Evolutionary conservation across 2,888 invertebrate species (phyloP), one percentile per base, ranked within the genome.

Genomic region (Eucera pruinosa): DNA sequence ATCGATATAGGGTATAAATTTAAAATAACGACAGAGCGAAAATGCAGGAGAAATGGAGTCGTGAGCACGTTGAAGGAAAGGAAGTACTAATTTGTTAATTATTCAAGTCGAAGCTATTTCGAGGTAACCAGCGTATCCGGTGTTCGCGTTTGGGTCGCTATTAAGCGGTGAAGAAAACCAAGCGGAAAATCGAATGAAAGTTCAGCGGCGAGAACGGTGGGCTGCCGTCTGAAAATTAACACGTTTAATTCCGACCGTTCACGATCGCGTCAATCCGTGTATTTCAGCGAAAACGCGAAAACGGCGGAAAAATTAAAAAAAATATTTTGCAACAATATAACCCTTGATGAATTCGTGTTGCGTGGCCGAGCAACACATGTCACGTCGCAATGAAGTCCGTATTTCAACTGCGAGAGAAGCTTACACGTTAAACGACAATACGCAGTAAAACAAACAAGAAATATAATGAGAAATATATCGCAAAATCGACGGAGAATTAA

Each of bases 221-320:
- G 30, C 18, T 20, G 18, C 43, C 41, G 62, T 43, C 41, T 18
- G 52, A 57, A 67, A 67, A 71, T 65, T 67, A 68, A 61, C 58
- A 27, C 45, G 60, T 36, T 54, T 45, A 30, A 54, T 60, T 47
- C 45, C 6, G 27, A 48, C 1, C 27, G 50, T 52, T 27, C 36
- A 20, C 39, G 23, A 39, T 41, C 30, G n/a, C 23, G 52, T 43
- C 30, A 54, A 20, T 36, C n/a, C 45, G 39, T 11, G 47, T 15
- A 1, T 18, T 18, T 70, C n/a, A n/a, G 7, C 33, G 33, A 11
- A n/a, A 2, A 0, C 2, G 39, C 0, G 5, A 25, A 30, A n/a
- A 15, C 2, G 25, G 18, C 23, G n/a, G 27, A 47, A 70, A 15
- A 20, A 0, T 11, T n/a, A n/a, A 9, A 7, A 20, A 45, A 50